Evolutionary conservation across 1,140 invertebrate genomes (phyloP), one percentile per base, ranked within the genome.

Genomic region (Eurosta solidaginis): DNA sequence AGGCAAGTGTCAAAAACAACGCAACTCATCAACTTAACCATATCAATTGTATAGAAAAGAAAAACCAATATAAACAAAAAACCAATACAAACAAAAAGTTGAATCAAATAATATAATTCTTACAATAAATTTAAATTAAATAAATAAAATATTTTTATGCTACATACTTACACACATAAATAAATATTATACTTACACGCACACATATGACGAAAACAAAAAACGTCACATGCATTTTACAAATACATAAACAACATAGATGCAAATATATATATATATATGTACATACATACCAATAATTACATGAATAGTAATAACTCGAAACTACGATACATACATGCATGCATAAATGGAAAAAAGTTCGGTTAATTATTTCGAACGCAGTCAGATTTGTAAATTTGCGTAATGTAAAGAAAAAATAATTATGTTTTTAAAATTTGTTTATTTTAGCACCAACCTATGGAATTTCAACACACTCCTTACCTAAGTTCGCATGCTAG

Each of bases 1-100:
- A 68, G n/a, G 59, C 14, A 40, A 68, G 40, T 68, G 59, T 68
- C 59, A 68, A 27, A 54, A n/a, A n/a, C n/a, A n/a, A 68, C 59
- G 22, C 59, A 68, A 68, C 59, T 68, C 59, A 68, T 68, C 59
- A 68, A 68, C 59, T 40, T 68, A 68, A 68, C 59, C 59, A 68
- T 68, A 68, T 68, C 59, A 68, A 68, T 68, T 33, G 59, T 20
- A 68, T 68, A 68, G 59, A 68, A 75, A 75, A 29, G 47, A 75
- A 75, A 75, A 75, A 45, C 73, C n/a, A 68, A 68, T 40, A 68
- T 40, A 40, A 6, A 20, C 49, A 49, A 49, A n/a, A 9, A 63
- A 63, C 29, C 17, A 63, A 63, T 33, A 63, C 6, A 33, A 3
- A 49, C 49, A 52, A 0, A 59, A 59, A 68, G n/a, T n/a, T n/a